phyloP scores from a whole-genome alignment of 92 coral and sea anemone species.

The Parazoanthus atlanticus region DNA sequence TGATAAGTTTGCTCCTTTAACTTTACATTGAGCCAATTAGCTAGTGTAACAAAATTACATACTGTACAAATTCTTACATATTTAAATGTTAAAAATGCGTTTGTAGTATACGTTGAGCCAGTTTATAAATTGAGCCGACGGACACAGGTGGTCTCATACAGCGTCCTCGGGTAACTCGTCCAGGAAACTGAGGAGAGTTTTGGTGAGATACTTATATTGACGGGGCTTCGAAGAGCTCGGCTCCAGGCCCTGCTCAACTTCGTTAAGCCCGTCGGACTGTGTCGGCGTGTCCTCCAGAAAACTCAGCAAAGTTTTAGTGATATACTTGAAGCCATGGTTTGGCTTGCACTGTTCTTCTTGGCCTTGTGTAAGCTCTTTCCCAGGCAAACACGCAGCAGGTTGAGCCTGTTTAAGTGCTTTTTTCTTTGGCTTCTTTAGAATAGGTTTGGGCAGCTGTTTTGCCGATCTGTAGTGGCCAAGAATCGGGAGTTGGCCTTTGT shows the following conservation, averaged over 20 bases:
- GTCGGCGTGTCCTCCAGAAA: neutral
- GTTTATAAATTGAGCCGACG: neutral
- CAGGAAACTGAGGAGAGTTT: slow-evolving; percentile 23
- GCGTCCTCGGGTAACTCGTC: slow-evolving; percentile 7
- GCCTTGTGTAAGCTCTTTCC: neutral
- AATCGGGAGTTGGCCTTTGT: neutral
- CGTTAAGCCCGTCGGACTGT: neutral
- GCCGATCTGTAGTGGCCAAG: neutral
- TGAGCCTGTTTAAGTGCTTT: neutral
- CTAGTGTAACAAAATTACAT: too few relatives aligned
- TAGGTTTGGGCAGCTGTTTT: slow-evolving; percentile 17
- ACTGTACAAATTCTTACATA: too few relatives aligned
- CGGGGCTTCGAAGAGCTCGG: neutral
- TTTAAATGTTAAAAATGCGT: too few relatives aligned
- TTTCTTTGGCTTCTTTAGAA: slow-evolving; percentile 4
- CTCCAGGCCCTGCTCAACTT: neutral
- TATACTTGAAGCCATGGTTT: slow-evolving; percentile 10
- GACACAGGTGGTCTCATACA: neutral
- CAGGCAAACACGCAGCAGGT: neutral
- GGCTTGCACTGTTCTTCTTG: neutral
- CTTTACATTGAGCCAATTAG: too few relatives aligned
- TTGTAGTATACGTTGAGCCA: neutral
- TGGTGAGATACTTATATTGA: slow-evolving; percentile 7
- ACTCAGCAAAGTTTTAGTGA: slow-evolving; percentile 6
- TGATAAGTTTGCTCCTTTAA: too few relatives aligned